Evolutionary conservation across 2,113 vertebrate genomes (phyloP), one percentile per base, ranked within the genome.

Genomic region (Microtus pennsylvanicus): DNA sequence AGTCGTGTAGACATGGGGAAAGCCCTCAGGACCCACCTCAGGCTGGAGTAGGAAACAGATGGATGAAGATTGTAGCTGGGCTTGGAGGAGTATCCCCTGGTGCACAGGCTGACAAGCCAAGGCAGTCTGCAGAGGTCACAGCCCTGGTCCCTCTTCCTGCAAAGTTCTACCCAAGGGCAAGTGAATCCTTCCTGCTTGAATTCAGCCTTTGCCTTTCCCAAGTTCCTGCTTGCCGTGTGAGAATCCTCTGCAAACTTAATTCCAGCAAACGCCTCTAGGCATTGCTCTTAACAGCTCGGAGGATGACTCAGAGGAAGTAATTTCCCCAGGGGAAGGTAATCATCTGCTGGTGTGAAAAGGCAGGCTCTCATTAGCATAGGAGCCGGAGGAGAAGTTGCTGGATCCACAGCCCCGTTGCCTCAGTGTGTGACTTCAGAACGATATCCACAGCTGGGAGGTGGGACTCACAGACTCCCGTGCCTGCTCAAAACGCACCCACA

Each of bases 281-380:
- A 7, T 69, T 63, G 89, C 92, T 87, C 81, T 93, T 91, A 91
- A 76, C 92, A 96, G 61, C 76, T 91, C 61, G 11, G 52, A 90
- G 90, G 86, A 96, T 97, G 96, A 97, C 30, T 97, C 96, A 97
- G 96, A 95, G 96, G 96, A 97, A 97, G 97, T 85, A 93, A 61
- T 96, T 95, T 97, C 90, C 81, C 94, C 35, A 89, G 94, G 95
- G 45, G 96, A 85, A 92, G 92, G 95, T 91, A 92, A 95, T 93
- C 76, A 86, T 90, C 80, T 88, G 85, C 92, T 91, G 52, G 91
- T 96, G 96, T 80, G 94, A 94, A 86, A 85, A 95, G 19, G 77
- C 94, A 90, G 91, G 52, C 92, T 97, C 92, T 95, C 78, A 96
- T 94, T 96, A 93, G 77, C 91, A 58, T 33, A 70, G 92, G 90